Conservation (phyloP, 2,797 vertebrate genomes). For the Enteromius viviparus region DNA sequence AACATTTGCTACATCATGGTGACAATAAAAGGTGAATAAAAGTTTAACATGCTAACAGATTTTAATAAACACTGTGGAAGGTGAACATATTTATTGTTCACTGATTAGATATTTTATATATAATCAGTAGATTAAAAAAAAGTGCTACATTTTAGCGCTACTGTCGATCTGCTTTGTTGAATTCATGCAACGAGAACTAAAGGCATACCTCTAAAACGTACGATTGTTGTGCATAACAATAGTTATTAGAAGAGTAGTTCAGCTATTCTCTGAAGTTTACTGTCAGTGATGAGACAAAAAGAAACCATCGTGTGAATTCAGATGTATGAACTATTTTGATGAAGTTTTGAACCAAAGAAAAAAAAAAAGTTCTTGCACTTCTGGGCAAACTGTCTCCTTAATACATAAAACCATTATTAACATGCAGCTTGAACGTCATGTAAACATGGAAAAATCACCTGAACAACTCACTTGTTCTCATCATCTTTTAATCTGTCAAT, state of each 20-base stretch:
- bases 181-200: slow-evolving; percentile 14
- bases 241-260: neutral
- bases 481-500: neutral
- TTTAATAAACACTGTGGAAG: slow-evolving; percentile 14
- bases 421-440: neutral
- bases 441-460: neutral
- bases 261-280: neutral
- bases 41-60: slow-evolving; percentile 3
- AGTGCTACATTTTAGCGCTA: slow-evolving; percentile 46
- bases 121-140: too few species aligned
- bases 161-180: slow-evolving; percentile 21
- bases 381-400: neutral
- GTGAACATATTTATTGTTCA: neutral
- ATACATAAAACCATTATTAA: neutral
- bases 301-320: slow-evolving; percentile 6
- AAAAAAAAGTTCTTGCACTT: neutral
- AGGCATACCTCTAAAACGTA: slow-evolving; percentile 5
- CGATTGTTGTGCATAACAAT: slow-evolving; percentile 4
- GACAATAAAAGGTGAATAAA: neutral
- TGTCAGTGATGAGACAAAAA: neutral
- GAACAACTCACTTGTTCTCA: neutral
- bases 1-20: neutral
- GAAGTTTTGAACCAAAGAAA: too few species aligned
- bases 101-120: neutral
- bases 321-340: neutral